These are phyloP conservation scores for Amblyjoppa proteus DNA, from an alignment of 2,888 invertebrate genomes.

Conservation along the genomic window DNA sequence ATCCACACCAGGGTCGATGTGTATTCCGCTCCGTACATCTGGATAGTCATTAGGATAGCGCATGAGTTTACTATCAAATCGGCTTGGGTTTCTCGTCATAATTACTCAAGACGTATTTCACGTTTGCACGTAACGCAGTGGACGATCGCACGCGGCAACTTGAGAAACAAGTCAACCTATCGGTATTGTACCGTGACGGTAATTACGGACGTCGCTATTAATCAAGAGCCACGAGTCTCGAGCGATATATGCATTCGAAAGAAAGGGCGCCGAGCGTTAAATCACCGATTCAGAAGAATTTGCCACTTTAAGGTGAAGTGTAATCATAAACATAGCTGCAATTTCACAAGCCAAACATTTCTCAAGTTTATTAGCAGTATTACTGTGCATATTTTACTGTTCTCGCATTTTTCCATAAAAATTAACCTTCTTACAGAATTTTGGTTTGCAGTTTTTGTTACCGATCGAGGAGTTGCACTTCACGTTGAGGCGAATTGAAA, in stretches of 20 bases:
- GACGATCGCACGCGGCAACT: slow-evolving; percentile 13
- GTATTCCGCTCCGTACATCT: slow-evolving; percentile 41
- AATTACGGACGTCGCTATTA: not conserved
- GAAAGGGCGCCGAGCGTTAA: no score
- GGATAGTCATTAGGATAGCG: slow-evolving; percentile 53
- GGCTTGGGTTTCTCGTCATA: slow-evolving; percentile 42
- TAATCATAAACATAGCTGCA: no score
- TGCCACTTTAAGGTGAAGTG: no score
- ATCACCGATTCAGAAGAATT: no score
- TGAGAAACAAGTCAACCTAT: not conserved
- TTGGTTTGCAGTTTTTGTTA: no score
- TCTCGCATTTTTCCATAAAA: no score
- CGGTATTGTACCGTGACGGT: not conserved
- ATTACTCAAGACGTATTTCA: slow-evolving; percentile 37
- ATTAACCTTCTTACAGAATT: no score
- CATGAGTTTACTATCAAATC: slow-evolving; percentile 62
- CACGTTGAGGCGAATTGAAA: no score
- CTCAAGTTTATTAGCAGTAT: no score
- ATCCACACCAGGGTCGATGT: not conserved
- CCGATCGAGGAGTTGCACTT: no score
- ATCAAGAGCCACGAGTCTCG: not conserved
- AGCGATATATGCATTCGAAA: not conserved
- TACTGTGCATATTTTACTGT: no score
- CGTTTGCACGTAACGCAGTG: slow-evolving; percentile 1
- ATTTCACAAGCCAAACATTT: no score